A percentile compares a stretch with the other conserved stretches of the same genome.
phyloP scores from a whole-genome alignment of 2,888 invertebrate genomes.

The Nasonovia ribisnigri region DNA sequence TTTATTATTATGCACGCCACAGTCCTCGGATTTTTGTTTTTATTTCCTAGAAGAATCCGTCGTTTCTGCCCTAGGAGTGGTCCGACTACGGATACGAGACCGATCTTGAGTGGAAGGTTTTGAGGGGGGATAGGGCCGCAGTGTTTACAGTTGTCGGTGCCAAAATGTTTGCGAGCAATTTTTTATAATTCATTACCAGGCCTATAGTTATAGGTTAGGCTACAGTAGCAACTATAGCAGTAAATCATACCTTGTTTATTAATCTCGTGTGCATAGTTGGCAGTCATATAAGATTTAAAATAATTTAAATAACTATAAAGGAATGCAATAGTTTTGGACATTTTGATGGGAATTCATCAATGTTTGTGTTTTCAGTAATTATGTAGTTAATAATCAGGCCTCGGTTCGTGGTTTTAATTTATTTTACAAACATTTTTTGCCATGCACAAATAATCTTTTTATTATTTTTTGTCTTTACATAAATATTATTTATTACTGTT shows the following conservation, averaged over 20 bases:
- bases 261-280: background rate
- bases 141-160: background rate
- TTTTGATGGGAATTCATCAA: background rate
- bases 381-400: background rate
- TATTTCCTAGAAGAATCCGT: conserved; percentile 35
- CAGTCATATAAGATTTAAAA: background rate
- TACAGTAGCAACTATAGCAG: background rate
- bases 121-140: background rate
- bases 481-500: background rate
- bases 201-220: background rate
- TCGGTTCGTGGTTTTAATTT: background rate
- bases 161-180: background rate
- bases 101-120: background rate
- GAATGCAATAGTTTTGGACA: background rate
- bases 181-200: background rate
- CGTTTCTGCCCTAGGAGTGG: background rate
- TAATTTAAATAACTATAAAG: background rate
- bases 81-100: background rate
- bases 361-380: background rate
- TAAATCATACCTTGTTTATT: background rate
- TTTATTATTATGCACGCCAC: conserved; percentile 8
- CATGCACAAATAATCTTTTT: background rate
- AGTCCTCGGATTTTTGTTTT: background rate
- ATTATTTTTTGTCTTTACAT: background rate
- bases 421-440: background rate